Percentiles rank a stretch among this genome's conserved stretches.
Conservation (phyloP, 2,113 vertebrate species). For the Felis catus region DNA sequence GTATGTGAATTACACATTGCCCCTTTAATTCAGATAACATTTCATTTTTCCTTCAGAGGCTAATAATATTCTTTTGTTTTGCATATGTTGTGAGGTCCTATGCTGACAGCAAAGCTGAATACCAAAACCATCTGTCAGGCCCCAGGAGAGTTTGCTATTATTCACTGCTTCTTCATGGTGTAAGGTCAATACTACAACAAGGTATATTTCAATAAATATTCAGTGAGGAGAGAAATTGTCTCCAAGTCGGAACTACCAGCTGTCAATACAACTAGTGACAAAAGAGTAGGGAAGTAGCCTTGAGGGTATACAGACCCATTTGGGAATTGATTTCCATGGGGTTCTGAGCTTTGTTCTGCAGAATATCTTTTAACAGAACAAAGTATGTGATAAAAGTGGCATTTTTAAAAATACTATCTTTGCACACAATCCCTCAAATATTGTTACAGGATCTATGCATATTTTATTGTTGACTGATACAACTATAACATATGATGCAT, state of each 20-base stretch:
- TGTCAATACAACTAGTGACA: conserved; percentile 81
- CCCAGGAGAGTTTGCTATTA: conserved; percentile 69
- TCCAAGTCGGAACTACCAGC: conserved; percentile 78
- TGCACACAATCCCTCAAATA: background rate
- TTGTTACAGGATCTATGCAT: conserved; percentile 44
- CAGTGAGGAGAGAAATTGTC: conserved; percentile 77
- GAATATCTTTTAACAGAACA: background rate
- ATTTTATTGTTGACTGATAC: conserved; percentile 6
- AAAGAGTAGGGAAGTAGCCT: conserved; percentile 67
- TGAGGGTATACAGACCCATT: conserved; percentile 53
- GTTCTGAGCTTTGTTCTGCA: conserved; percentile 45
- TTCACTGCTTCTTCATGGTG: conserved; percentile 54
- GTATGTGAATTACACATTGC: conserved; percentile 7
- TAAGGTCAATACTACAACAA: conserved; percentile 79
- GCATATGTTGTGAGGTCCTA: conserved; percentile 39
- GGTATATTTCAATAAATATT: conserved; percentile 82
- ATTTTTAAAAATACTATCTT: conserved; percentile 4
- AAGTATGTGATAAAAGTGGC: background rate
- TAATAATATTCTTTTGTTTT: conserved; percentile 55
- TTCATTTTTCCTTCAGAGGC: conserved; percentile 54
- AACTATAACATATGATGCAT: background rate
- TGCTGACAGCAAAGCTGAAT: conserved; percentile 29
- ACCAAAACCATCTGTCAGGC: conserved; percentile 78
- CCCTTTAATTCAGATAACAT: conserved; percentile 57
- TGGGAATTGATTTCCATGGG: conserved; percentile 78